Conservation (phyloP, 1,140 invertebrate species). For the Tribolium madens region DNA sequence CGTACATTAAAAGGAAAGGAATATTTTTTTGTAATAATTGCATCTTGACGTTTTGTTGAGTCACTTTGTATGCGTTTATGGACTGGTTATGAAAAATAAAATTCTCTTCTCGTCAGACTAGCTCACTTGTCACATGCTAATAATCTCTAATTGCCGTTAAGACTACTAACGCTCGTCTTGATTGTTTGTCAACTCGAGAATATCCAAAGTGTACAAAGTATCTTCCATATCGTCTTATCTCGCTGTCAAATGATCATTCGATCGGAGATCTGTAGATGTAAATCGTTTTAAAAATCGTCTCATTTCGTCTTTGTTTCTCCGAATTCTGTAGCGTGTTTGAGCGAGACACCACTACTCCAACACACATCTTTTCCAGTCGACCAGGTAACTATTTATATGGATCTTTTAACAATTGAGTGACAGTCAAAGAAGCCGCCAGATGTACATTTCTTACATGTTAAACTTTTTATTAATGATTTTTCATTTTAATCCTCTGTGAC, state of each 20-base stretch:
- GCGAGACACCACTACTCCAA: not conserved
- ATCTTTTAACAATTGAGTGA: conserved; percentile 63
- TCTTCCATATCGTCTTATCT: conserved; percentile 30
- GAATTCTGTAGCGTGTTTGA: not conserved
- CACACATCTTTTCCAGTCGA: conserved; percentile 39
- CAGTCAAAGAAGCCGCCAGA: conserved; percentile 60
- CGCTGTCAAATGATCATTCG: conserved; percentile 18
- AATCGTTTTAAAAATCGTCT: conserved; percentile 20
- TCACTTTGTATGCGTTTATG: not conserved
- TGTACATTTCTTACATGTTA: conserved; percentile 56
- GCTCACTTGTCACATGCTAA: not conserved
- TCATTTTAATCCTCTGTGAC: conserved; percentile 57
- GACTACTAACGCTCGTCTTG: not conserved
- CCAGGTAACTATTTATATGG: conserved; percentile 58
- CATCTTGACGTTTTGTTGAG: not conserved
- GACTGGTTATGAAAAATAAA: not conserved
- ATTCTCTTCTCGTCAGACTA: not conserved
- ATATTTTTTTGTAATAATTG: not conserved
- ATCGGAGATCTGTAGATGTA: conserved; percentile 7
- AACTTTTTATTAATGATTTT: conserved; percentile 58
- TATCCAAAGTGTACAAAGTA: conserved; percentile 14
- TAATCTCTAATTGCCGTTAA: not conserved
- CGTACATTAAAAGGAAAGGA: not conserved
- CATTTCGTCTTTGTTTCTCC: conserved; percentile 7
- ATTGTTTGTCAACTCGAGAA: conserved; percentile 22